These are phyloP conservation scores for Chaetodon trifascialis DNA, from an alignment of 2,113 vertebrate species.

Conservation along the genomic window DNA sequence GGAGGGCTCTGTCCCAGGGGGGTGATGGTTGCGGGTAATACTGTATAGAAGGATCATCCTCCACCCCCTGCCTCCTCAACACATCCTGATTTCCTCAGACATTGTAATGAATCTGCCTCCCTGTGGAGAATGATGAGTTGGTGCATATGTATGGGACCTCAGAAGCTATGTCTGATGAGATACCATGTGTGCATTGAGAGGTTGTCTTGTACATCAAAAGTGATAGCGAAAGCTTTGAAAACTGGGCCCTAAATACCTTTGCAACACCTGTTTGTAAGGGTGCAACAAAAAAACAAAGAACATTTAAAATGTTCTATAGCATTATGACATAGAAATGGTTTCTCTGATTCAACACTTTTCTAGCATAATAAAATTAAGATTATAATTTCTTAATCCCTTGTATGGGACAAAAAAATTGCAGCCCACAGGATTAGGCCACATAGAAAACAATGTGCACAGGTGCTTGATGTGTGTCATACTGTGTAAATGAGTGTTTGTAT, in stretches of 20 bases:
- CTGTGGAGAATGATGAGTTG: constrained; percentile 83
- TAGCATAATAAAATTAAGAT: too few species aligned
- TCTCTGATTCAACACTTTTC: neutral
- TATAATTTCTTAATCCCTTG: too few species aligned
- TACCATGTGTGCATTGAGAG: neutral
- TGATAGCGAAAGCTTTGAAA: neutral
- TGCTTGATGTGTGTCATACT: too few species aligned
- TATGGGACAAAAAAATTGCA: too few species aligned
- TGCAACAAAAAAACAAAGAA: too few species aligned
- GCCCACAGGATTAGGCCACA: too few species aligned
- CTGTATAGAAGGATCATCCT: constrained; percentile 31
- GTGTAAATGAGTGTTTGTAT: too few species aligned
- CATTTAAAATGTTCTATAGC: neutral
- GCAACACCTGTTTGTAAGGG: neutral
- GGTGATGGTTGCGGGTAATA: neutral
- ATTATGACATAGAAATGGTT: neutral
- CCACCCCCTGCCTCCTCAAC: constrained; percentile 15
- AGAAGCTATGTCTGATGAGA: constrained; percentile 14
- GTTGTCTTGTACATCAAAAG: neutral
- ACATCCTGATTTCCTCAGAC: constrained; percentile 83
- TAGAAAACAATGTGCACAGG: too few species aligned
- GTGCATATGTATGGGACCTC: constrained; percentile 80
- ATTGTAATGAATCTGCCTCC: constrained; percentile 88
- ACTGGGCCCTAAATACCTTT: neutral
- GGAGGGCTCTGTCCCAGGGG: neutral